Percentiles rank a stretch among this genome's conserved stretches.
These are phyloP conservation scores for Tympanoctomys barrerae DNA, from an alignment of 2,797 vertebrate species.

Conservation along the genomic window DNA sequence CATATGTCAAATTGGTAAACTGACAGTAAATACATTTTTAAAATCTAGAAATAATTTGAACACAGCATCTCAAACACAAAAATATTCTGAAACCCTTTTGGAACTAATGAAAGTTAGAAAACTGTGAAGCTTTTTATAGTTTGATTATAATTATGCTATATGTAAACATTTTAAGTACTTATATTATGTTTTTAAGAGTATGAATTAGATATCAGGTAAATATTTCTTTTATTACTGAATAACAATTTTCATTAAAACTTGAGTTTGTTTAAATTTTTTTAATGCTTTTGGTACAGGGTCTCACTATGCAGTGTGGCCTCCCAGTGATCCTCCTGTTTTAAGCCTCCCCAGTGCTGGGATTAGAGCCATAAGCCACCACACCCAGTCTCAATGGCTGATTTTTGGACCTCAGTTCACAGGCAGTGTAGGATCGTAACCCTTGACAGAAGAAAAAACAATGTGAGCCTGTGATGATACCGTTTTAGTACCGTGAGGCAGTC, in stretches of 20 bases:
- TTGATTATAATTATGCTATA: conserved; percentile 19
- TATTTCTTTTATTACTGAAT: conserved; percentile 66
- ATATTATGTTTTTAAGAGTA: conserved; percentile 23
- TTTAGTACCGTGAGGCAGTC: background rate
- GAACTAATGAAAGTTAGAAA: conserved; percentile 46
- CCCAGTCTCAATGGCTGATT: background rate
- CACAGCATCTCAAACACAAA: conserved; percentile 49
- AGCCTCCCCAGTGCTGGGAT: no score
- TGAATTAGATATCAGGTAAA: conserved; percentile 48
- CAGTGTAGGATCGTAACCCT: background rate
- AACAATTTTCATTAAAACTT: conserved; percentile 57
- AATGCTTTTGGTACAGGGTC: no score
- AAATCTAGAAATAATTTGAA: conserved; percentile 27
- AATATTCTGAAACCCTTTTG: background rate
- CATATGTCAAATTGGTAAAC: conserved; percentile 4
- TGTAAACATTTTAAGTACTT: conserved; percentile 42
- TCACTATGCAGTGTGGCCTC: no score
- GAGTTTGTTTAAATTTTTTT: no score
- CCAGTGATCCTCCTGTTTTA: no score
- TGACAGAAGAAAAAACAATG: background rate
- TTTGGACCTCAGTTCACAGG: background rate
- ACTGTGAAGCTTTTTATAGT: background rate
- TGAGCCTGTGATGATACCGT: background rate
- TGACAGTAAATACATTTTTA: background rate
- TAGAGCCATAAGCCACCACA: no score